Evolutionary conservation across 2,888 invertebrate species (phyloP).

Genomic region (Palloptera scutellata): DNA sequence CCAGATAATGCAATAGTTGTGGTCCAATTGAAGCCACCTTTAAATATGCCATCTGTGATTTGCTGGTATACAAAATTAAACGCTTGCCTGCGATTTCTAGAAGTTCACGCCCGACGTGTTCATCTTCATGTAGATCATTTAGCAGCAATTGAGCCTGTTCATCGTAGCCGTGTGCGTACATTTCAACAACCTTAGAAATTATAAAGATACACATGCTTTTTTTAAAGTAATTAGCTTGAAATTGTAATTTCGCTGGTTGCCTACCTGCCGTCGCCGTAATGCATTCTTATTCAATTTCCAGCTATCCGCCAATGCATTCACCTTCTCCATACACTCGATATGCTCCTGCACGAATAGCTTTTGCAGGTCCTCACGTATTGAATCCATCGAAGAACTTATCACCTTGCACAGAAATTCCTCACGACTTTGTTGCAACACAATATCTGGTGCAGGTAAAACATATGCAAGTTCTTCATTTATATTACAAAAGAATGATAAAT

Average conservation of each 20-base stretch:
- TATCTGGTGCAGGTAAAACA: slow-evolving; percentile 72
- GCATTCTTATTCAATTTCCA: slow-evolving; percentile 81
- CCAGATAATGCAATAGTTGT: slow-evolving; percentile 78
- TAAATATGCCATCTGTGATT: slow-evolving; percentile 69
- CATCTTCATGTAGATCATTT: slow-evolving; percentile 73
- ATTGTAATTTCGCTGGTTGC: slow-evolving; percentile 43
- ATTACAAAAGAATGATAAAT: slow-evolving; percentile 66
- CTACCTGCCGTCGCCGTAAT: slow-evolving; percentile 80
- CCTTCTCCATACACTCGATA: slow-evolving; percentile 76
- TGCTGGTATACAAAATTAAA: slow-evolving; percentile 72
- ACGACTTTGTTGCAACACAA: slow-evolving; percentile 73
- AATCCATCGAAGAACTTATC: slow-evolving; percentile 77
- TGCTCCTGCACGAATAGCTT: slow-evolving; percentile 67
- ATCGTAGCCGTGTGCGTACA: slow-evolving; percentile 73
- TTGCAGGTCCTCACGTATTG: slow-evolving; percentile 71
- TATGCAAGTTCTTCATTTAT: slow-evolving; percentile 67
- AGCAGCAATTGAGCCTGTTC: slow-evolving; percentile 71
- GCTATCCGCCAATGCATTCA: slow-evolving; percentile 74
- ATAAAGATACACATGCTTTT: not conserved
- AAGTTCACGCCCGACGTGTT: slow-evolving; percentile 74
- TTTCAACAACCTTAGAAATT: slow-evolving; percentile 66
- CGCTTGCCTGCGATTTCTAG: slow-evolving; percentile 84
- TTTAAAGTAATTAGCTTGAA: not conserved
- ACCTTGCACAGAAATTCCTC: slow-evolving; percentile 78
- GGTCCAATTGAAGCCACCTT: slow-evolving; percentile 82